Base-by-base conservation (phyloP, 2,888 invertebrate species). In the Netelia fuscicornis region DNA sequence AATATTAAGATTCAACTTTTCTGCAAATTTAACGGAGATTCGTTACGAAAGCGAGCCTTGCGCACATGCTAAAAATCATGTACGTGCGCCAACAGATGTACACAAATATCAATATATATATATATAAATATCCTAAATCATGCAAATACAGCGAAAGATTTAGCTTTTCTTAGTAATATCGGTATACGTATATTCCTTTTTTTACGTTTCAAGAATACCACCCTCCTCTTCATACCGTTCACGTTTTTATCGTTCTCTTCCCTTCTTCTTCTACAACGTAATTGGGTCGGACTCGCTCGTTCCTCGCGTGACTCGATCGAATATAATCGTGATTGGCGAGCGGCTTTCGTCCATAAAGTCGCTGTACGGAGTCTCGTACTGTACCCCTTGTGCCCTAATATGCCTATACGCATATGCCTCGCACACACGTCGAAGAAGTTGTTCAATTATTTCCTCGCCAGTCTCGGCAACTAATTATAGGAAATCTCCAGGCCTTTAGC, bases 301-400 rank as follows among this genome's bases (percentile, higher is more conserved):
- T 84, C 77, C 76, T 84, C 84, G 84, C 84, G 84, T 84, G 84
- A 84, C 84, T 76, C 80, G 71, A 80, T 84, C 71, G 76, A 84
- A 62, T 77, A 60, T 80, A 84, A 84, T 84, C 84, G 17, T 81
- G 76, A 84, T 84, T 71, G 37, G 65, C 76, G 48, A 71, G 70
- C 56, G 25, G 71, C 20, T 60, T 52, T 13, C 13, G 30, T 44
- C 42, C 60, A 25, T 67, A 68, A 25, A 62, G 68, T 44, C 58
- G 60, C 30, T 60, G 42, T 58, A 58, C 58, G 17, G 17, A 65
- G 10, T 20, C 54, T 56, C 67, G 37, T 62, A 20, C 48, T 13
- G 48, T 77, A 68, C 67, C 58, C 23, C 67, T 65, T 48, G 17
- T 48, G 13, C 67, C 20, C 42, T 54, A 30, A 68, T 78, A 78